Conservation (phyloP, 1,140 invertebrate species). For the Drosophila miranda region DNA sequence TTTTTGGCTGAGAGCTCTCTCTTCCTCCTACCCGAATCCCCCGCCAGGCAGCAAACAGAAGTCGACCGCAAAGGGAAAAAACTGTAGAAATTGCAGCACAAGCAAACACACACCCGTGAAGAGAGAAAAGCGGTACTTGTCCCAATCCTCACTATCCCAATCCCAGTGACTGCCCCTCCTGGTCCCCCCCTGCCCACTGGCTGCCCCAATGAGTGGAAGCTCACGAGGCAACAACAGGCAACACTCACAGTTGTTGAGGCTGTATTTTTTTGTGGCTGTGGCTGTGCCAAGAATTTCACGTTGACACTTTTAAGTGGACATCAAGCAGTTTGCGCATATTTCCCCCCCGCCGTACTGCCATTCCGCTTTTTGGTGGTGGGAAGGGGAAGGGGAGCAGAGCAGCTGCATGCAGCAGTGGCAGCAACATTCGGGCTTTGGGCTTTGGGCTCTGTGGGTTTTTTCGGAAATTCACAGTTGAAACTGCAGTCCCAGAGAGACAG, state of each 20-base stretch:
- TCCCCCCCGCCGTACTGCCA: conserved; percentile 20
- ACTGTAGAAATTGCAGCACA: conserved; percentile 32
- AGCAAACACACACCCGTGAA: background rate
- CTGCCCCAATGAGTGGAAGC: conserved; percentile 28
- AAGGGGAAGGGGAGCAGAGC: conserved; percentile 21
- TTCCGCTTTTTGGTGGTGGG: background rate
- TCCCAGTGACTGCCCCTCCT: background rate
- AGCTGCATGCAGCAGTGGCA: conserved; percentile 41
- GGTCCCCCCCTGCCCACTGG: conserved; percentile 2
- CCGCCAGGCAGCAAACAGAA: conserved; percentile 39
- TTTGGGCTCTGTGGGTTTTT: conserved; percentile 28
- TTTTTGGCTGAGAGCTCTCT: conserved; percentile 19
- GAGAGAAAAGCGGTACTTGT: background rate
- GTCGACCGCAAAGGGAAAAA: conserved; percentile 32
- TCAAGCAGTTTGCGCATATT: conserved; percentile 80
- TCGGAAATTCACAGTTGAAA: conserved; percentile 69
- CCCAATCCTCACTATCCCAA: conserved; percentile 10
- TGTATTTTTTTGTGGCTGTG: conserved; percentile 22
- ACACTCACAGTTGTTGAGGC: conserved; percentile 46
- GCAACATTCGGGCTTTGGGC: conserved; percentile 21
- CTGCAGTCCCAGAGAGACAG: conserved; percentile 14
- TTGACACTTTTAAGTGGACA: conserved; percentile 81
- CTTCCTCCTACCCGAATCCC: background rate
- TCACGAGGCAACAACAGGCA: conserved; percentile 50
- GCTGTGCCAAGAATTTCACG: conserved; percentile 72